Conservation (phyloP, 2,888 invertebrate species). For the Pyrocoelia pectoralis region DNA sequence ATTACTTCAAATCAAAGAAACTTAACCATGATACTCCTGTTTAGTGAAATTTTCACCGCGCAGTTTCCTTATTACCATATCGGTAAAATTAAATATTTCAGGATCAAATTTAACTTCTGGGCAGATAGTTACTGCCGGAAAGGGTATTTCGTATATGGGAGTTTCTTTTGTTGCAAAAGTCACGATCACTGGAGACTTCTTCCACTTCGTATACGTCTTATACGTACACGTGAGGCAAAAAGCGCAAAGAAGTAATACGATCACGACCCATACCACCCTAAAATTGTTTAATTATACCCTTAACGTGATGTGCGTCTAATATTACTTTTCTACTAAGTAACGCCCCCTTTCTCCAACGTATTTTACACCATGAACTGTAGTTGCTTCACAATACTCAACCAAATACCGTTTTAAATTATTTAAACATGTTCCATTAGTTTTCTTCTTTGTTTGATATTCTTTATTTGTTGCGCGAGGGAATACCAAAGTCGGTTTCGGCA, state of each 20-base stretch:
- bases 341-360: constrained; percentile 18
- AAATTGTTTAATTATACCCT: background rate
- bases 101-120: constrained; percentile 35
- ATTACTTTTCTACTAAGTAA: constrained; percentile 15
- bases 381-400: constrained; percentile 15
- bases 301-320: background rate
- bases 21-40: too few species aligned
- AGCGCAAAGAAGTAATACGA: constrained; percentile 35
- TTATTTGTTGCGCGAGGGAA: too few species aligned
- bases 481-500: too few species aligned
- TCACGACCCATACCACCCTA: constrained; percentile 14
- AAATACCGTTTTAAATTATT: constrained; percentile 11
- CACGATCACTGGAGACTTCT: constrained; percentile 76
- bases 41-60: background rate
- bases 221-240: constrained; percentile 68
- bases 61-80: background rate
- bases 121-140: constrained; percentile 59
- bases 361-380: constrained; percentile 14
- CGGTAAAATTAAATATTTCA: constrained; percentile 16
- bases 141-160: constrained; percentile 69
- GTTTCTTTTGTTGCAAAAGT: constrained; percentile 79
- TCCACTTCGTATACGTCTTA: constrained; percentile 76
- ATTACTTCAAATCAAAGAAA: too few species aligned
- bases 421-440: too few species aligned
- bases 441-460: too few species aligned